Evolutionary conservation across 2,797 vertebrate species (phyloP), one percentile per base, ranked within the genome.

Genomic region (Pipistrellus pipistrellus): DNA sequence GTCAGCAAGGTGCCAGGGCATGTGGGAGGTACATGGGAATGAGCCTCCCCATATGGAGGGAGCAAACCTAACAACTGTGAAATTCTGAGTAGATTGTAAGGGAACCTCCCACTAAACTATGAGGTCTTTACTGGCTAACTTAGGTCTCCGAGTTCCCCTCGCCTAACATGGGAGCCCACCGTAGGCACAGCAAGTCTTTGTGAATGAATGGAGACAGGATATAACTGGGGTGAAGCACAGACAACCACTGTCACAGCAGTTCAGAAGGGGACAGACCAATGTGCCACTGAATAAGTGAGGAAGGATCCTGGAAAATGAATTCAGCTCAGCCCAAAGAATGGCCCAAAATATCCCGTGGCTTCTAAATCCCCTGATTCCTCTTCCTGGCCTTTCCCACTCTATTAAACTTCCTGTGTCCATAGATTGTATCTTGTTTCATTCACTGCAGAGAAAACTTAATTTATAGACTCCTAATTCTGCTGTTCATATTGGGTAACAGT

Each of bases 301-400:
- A n/a, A 64, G 10, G 64, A 46, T 15, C 4, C 8, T 18, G 23
- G 14, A 77, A 57, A 15, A 53, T 53, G 86, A 83, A 66, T 66
- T 53, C 55, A 81, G 13, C 30, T 94, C 38, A 17, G 3, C 10
- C 18, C 71, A 85, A 41, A 68, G 27, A 53, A 35, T 38, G 23
- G 59, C n/a, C 46, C 68, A 72, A 13, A 62, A 66, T 41, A 55
- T 76, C n/a, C n/a, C 0, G 5, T 18, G 14, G 9, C 18, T 57
- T 82, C 38, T 78, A 44, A 51, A 75, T 30, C 66, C 94, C 95
- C 71, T 95, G 83, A 81, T 92, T 96, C 95, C 80, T 89, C 30
- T 89, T 75, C 95, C 90, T 91, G 82, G 68, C 72, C 96, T 98
- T 96, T 95, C 94, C 96, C 85, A 88, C 88, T 95, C 91, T 86